Conservation (phyloP, 35 echinoderm and acorn worm species). For the Chiridota heheva region DNA sequence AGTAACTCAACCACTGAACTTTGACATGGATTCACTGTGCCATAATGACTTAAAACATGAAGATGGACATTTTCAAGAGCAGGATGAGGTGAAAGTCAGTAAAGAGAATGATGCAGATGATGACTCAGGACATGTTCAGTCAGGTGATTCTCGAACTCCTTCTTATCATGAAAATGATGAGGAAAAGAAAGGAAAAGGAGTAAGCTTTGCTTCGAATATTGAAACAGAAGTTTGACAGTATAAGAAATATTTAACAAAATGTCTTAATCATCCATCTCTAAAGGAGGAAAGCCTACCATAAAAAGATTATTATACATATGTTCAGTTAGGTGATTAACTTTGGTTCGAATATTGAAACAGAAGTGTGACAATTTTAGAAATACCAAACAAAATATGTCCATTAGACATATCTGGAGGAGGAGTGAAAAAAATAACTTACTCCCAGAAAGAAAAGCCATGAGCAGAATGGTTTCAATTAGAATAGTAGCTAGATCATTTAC, state of each 20-base stretch:
- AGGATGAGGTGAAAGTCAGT: neutral
- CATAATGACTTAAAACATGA: neutral
- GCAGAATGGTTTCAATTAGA: too few species aligned
- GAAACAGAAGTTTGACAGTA: constrained; percentile 41
- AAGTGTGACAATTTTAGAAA: constrained; percentile 32
- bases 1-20: neutral
- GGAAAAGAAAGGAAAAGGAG: neutral
- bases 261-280: too few species aligned
- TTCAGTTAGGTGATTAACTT: constrained; percentile 38
- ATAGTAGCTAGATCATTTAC: too few species aligned
- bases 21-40: neutral
- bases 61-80: neutral
- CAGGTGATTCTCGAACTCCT: neutral
- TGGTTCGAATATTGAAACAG: constrained; percentile 46
- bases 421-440: too few species aligned
- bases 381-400: too few species aligned
- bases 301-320: too few species aligned
- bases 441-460: too few species aligned
- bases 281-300: too few species aligned
- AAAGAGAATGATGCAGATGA: constrained; percentile 10
- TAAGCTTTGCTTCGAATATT: constrained; percentile 46
- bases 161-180: neutral
- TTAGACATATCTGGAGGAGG: too few species aligned
- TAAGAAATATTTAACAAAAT: too few species aligned
- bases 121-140: neutral